Conservation (phyloP, 2,888 invertebrate species). For the Eilema sororculum region DNA sequence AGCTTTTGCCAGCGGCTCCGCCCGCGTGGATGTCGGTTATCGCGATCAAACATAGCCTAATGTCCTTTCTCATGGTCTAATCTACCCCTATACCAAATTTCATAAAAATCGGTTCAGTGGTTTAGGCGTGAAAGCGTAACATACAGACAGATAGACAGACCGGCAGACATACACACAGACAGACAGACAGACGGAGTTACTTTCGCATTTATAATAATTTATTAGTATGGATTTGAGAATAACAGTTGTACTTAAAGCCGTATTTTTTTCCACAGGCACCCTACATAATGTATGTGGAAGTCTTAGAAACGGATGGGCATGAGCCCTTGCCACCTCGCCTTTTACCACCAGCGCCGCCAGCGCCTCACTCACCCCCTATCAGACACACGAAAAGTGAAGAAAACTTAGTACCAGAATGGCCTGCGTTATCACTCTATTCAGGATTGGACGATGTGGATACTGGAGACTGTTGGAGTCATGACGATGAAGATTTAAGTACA, state of each 20-base stretch:
- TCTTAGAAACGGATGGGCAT: conserved; percentile 91
- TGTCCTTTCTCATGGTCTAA: no score
- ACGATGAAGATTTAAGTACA: conserved; percentile 94
- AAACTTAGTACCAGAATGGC: conserved; percentile 90
- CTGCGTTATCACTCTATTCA: conserved; percentile 78
- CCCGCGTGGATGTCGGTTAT: no score
- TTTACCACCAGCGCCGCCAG: conserved; percentile 91
- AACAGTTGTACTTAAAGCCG: not conserved
- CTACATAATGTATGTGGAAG: conserved; percentile 99
- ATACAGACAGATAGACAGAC: no score
- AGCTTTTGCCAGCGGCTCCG: no score
- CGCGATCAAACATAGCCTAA: no score
- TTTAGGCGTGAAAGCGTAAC: no score
- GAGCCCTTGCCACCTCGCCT: conserved; percentile 96
- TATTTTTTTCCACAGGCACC: conserved; percentile 89
- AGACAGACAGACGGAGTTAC: no score
- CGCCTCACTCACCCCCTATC: conserved; percentile 90
- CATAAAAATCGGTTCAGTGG: no score
- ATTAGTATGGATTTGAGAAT: no score
- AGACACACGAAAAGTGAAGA: conserved; percentile 98
- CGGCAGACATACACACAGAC: no score
- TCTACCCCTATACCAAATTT: no score
- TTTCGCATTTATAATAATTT: no score
- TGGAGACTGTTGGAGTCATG: conserved; percentile 97
- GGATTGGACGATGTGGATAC: conserved; percentile 75